Evolutionary conservation across 2,797 vertebrate species (phyloP).

Genomic region (Hoplostethus atlanticus): DNA sequence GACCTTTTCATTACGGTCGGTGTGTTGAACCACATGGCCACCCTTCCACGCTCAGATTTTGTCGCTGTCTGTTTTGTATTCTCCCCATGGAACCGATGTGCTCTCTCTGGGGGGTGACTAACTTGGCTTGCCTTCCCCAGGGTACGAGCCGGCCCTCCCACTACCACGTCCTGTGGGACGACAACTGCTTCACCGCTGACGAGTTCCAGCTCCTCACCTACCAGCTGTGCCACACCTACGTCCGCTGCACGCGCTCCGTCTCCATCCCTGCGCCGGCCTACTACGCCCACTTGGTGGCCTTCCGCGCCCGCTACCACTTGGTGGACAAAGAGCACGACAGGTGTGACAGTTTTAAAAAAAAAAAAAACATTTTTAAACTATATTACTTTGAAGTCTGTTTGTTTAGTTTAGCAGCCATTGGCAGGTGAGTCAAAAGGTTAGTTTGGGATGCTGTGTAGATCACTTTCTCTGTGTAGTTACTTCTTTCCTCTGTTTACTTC

Average conservation of each 20-base stretch:
- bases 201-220: slow-evolving; percentile 99
- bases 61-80: not conserved
- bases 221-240: slow-evolving; percentile 99
- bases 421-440: too few relatives aligned
- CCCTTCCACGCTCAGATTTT: not conserved
- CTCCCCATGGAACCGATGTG: not conserved
- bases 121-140: slow-evolving; percentile 68
- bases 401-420: too few relatives aligned
- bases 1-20: not conserved
- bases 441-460: not conserved
- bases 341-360: slow-evolving; percentile 66
- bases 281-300: slow-evolving; percentile 97
- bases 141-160: slow-evolving; percentile 98
- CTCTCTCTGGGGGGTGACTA: slow-evolving; percentile 24
- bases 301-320: slow-evolving; percentile 96
- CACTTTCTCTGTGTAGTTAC: not conserved
- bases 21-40: not conserved
- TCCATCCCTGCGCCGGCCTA: slow-evolving; percentile 98
- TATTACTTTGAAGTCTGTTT: too few relatives aligned
- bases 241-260: slow-evolving; percentile 97
- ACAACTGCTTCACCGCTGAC: slow-evolving; percentile 97
- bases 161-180: slow-evolving; percentile 98
- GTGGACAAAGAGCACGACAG: slow-evolving; percentile 99
- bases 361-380: too few relatives aligned
- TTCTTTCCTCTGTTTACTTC: not conserved